These are phyloP conservation scores for Hydrophis major DNA, from an alignment of 2,797 vertebrate genomes.

Conservation along the genomic window DNA sequence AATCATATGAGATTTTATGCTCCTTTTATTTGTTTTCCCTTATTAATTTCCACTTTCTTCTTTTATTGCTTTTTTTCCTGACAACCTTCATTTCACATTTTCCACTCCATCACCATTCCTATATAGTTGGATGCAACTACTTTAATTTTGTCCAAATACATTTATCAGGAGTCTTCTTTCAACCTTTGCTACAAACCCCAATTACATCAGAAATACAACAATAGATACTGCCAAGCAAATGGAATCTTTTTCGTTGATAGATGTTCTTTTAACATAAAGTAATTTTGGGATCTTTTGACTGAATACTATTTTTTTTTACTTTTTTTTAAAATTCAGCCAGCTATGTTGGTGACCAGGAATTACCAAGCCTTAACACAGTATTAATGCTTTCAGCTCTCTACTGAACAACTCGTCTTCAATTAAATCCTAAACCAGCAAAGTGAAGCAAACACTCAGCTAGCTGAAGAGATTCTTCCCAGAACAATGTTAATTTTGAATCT, in stretches of 20 bases:
- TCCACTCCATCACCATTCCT: not conserved
- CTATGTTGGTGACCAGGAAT: not conserved
- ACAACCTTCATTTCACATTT: constrained; percentile 35
- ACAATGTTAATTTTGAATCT: not conserved
- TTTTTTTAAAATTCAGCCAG: not conserved
- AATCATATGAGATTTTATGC: constrained; percentile 33
- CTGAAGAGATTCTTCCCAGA: not conserved
- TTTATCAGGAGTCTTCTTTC: not conserved
- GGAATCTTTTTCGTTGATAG: not conserved
- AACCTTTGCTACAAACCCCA: not conserved
- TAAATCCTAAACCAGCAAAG: not conserved
- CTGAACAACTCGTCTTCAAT: not conserved
- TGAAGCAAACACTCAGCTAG: not conserved
- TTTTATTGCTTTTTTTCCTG: constrained; percentile 33
- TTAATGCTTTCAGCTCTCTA: not conserved
- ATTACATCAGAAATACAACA: not conserved
- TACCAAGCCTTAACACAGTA: not conserved
- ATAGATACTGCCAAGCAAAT: not conserved
- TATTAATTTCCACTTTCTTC: constrained; percentile 27
- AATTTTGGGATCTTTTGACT: not conserved
- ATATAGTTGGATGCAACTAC: not conserved
- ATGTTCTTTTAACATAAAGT: not conserved
- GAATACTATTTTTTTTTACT: not conserved
- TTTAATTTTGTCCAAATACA: not conserved
- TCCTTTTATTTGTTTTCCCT: constrained; percentile 32